Base-by-base conservation (phyloP, 2,888 invertebrate species). In the Ctenicera cuprea region DNA sequence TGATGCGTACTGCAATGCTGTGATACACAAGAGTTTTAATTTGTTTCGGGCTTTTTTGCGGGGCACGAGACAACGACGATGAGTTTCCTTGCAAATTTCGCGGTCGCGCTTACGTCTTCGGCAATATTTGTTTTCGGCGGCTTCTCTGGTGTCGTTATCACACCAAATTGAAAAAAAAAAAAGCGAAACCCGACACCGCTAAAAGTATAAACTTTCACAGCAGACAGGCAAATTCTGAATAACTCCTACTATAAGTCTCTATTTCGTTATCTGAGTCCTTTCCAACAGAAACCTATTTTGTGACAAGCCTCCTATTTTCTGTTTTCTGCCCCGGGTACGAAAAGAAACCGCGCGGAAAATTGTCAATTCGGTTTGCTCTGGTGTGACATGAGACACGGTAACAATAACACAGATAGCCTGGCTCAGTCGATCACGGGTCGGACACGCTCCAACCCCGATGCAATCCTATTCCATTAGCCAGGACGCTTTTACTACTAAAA, bases 281-380 rank as follows among this genome's bases (percentile, higher is more conserved):
- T 77, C 80, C 78, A 78, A 78, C 78, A 80, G 80, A 82, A 78
- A 81, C 80, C 81, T 81, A 81, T 84, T 82, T 79, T 80, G 78
- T 79, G 80, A 80, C 83, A 81, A 83, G 83, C 83, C 82, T 79
- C 81, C 83, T 80, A 85, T 84, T 84, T 84, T 83, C 83, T 82
- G 82, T 82, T 80, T 82, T 82, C 82, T 79, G 81, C 78, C 75
- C 78, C 74, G 76, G 75, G 77, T 76, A 89, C 89, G 89, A 88
- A 88, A 89, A 89, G 90, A 91, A 91, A 91, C 91, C 90, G 89
- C 88, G 90, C 90, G 91, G 90, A 91, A 91, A 91, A 91, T 91
- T 91, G 91, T 87, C 91, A 91, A 91, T 91, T 91, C 89, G 90
- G 83, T 82, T 82, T 83, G 82, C 82, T 80, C 79, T 82, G 78